phyloP scores from a whole-genome alignment of 64 coral and sea anemone genomes.

The Pachyseris speciosa region DNA sequence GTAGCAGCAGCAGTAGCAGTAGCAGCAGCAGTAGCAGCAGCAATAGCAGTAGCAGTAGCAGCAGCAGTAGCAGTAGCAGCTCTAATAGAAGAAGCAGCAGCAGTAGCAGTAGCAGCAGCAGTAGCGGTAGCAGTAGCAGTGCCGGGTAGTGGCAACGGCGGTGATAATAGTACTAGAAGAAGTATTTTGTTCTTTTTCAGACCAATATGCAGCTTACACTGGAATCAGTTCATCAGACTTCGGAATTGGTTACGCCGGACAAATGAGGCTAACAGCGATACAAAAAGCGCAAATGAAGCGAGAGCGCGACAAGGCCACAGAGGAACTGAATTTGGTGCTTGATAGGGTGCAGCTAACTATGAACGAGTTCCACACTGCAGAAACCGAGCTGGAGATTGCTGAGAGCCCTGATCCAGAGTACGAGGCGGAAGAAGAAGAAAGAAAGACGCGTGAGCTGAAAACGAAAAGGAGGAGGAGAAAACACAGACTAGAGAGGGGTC shows the following conservation, averaged over 20 bases:
- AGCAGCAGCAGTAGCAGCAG: too few relatives aligned
- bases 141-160: too few relatives aligned
- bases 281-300: conserved; percentile 13
- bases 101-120: too few relatives aligned
- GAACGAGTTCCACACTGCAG: background rate
- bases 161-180: background rate
- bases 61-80: too few relatives aligned
- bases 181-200: background rate
- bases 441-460: background rate
- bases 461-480: background rate
- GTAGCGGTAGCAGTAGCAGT: too few relatives aligned
- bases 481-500: background rate
- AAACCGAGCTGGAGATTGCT: background rate
- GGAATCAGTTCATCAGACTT: background rate
- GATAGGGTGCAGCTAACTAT: conserved; percentile 10
- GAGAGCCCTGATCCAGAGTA: conserved; percentile 16
- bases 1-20: too few relatives aligned
- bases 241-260: background rate
- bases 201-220: background rate
- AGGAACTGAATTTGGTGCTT: conserved; percentile 19
- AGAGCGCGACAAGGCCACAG: background rate
- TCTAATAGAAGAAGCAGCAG: too few relatives aligned
- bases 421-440: background rate
- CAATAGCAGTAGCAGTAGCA: too few relatives aligned
- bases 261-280: conserved; percentile 29